These are phyloP conservation scores for Cephalopachus bancanus DNA, from an alignment of 2,797 vertebrate species.

Conservation along the genomic window DNA sequence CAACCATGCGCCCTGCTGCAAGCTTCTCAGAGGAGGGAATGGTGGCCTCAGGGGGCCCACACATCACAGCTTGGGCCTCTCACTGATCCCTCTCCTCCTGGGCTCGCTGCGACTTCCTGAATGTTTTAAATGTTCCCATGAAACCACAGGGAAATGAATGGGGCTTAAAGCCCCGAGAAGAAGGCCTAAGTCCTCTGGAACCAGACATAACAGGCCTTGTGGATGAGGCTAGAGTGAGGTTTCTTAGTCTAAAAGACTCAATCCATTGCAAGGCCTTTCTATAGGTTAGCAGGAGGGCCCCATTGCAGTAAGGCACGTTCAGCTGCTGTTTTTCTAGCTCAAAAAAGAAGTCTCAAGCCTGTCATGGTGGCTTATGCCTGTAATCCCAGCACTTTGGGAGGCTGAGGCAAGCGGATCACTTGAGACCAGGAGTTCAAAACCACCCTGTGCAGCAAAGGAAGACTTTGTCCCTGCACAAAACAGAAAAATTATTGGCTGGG, in stretches of 20 bases:
- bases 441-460: too few species aligned
- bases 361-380: neutral
- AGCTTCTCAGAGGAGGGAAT: neutral
- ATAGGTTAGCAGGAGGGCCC: too few species aligned
- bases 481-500: too few species aligned
- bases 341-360: neutral
- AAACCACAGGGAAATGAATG: slow-evolving; percentile 82
- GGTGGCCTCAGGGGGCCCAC: neutral
- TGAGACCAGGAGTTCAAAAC: too few species aligned
- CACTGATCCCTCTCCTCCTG: slow-evolving; percentile 70
- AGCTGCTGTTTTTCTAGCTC: too few species aligned
- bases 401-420: too few species aligned
- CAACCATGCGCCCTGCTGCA: neutral
- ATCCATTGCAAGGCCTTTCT: slow-evolving; percentile 17
- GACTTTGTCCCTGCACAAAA: too few species aligned
- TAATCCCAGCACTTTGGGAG: neutral
- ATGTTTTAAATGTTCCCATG: slow-evolving; percentile 63
- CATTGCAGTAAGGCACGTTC: too few species aligned
- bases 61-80: slow-evolving; percentile 55
- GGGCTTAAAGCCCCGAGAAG: slow-evolving; percentile 79
- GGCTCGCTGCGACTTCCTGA: slow-evolving; percentile 74
- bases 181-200: slow-evolving; percentile 60
- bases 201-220: slow-evolving; percentile 79
- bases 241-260: slow-evolving; percentile 69
- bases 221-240: slow-evolving; percentile 78